These are phyloP conservation scores for Trichonephila clavata DNA, from an alignment of 1,140 invertebrate species.

Conservation along the genomic window DNA sequence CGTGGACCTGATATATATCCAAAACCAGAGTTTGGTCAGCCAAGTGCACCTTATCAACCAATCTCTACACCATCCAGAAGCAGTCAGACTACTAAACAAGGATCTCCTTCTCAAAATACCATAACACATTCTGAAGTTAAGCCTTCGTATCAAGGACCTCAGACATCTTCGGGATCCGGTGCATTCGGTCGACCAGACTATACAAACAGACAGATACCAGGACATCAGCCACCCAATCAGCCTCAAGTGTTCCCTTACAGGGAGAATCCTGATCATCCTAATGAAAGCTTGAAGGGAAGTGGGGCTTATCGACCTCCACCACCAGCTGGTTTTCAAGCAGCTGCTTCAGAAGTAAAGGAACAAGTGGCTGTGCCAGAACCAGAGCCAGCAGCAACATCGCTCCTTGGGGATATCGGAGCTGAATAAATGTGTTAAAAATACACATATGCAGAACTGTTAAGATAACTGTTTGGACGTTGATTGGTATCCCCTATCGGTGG, in stretches of 20 bases:
- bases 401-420: conserved; percentile 55
- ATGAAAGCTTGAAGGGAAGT: conserved; percentile 72
- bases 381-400: conserved; percentile 66
- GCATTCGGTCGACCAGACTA: conserved; percentile 37
- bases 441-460: conserved; percentile 26
- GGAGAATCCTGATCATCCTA: conserved; percentile 74
- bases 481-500: conserved; percentile 24
- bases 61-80: conserved; percentile 65
- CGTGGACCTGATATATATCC: conserved; percentile 67
- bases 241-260: conserved; percentile 70
- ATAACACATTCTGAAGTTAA: conserved; percentile 41
- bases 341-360: conserved; percentile 63
- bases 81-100: conserved; percentile 30
- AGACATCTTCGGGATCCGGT: conserved; percentile 52
- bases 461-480: conserved; percentile 18
- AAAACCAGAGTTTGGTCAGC: conserved; percentile 70
- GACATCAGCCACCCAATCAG: conserved; percentile 71
- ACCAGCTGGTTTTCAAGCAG: conserved; percentile 66
- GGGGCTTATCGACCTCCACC: conserved; percentile 70
- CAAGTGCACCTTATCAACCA: conserved; percentile 49
- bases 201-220: conserved; percentile 29
- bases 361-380: conserved; percentile 59
- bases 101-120: conserved; percentile 62
- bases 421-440: conserved; percentile 38
- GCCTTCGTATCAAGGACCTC: conserved; percentile 20